Evolutionary conservation across 2,113 vertebrate species (phyloP), one percentile per base, ranked within the genome.

Genomic region (Poeciliopsis occidentalis): DNA sequence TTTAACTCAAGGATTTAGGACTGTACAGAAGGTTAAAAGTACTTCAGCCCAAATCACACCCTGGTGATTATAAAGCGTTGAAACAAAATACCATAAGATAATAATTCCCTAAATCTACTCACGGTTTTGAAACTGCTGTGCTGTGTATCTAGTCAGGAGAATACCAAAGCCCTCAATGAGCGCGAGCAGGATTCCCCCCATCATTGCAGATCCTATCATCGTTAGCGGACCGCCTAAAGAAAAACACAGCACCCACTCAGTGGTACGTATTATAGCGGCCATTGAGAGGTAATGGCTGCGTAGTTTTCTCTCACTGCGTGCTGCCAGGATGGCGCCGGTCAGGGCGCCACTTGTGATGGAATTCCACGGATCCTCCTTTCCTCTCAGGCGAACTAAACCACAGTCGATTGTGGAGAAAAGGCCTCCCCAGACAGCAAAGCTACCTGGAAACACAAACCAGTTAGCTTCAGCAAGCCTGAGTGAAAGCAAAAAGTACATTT

Each of bases 401-500:
- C 96, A 97, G 89, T 97, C 96, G 2, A 97, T 96, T 12, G 96
- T 97, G 71, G 97, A 97, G 87, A 97, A 97, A 5, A 97, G 93
- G 0, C 96, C 96, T 1, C 96, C 96, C 96, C 97, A 97, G 0
- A 97, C 94, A 0, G 96, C 97, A 69, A 97, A 97, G 81, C 96
- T 97, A 44, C 96, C 96, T 97, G 84, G 31, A 39, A 60, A 70
- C 34, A 76, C 4, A 73, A 67, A 63, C 27, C 47, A 60, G 27
- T 29, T 22, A 70, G 27, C 5, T 26, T 60, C 24, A 77, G 22
- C 15, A 54, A 10, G 2, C 17, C 4, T 22, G 19, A 3, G 1
- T 69, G 3, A 39, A n/a, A 17, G 13, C 31, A 61, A 19, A 37
- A 24, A 24, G n/a, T 41, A 41, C 15, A 57, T n/a, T 4, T 39